Conservation (phyloP, 2,888 invertebrate genomes). For the Amiota communis region DNA sequence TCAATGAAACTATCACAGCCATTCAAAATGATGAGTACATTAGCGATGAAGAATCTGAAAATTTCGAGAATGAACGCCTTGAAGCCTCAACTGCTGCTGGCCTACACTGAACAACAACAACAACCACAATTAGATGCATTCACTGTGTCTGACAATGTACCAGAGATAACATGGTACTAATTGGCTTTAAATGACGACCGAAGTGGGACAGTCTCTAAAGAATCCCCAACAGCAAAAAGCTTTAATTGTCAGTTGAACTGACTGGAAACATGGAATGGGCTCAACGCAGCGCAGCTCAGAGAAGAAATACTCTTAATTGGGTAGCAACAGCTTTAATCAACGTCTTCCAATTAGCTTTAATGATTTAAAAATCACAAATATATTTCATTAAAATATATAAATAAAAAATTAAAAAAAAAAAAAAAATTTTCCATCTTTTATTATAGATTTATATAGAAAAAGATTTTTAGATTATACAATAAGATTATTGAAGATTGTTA, state of each 20-base stretch:
- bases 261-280: conserved; percentile 10
- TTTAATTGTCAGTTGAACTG: conserved; percentile 24
- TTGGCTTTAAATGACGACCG: conserved; percentile 37
- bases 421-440: conserved; percentile 9
- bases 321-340: conserved; percentile 41
- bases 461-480: no score
- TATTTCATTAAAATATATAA: conserved; percentile 4
- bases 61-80: conserved; percentile 52
- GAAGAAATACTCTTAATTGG: conserved; percentile 24
- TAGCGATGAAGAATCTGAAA: conserved; percentile 52
- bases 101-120: neutral
- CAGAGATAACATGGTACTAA: conserved; percentile 3
- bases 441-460: neutral
- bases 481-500: no score
- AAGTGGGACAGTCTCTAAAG: conserved; percentile 47
- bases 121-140: no score
- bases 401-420: conserved; percentile 3
- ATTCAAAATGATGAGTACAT: neutral
- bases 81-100: conserved; percentile 42
- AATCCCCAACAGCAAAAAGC: conserved; percentile 35
- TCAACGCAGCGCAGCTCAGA: neutral
- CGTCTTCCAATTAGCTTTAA: conserved; percentile 45
- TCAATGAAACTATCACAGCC: conserved; percentile 17
- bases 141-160: no score
- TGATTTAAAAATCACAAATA: conserved; percentile 35